phyloP scores from a whole-genome alignment of 2,888 invertebrate species.

The Agrilus cyanescens region DNA sequence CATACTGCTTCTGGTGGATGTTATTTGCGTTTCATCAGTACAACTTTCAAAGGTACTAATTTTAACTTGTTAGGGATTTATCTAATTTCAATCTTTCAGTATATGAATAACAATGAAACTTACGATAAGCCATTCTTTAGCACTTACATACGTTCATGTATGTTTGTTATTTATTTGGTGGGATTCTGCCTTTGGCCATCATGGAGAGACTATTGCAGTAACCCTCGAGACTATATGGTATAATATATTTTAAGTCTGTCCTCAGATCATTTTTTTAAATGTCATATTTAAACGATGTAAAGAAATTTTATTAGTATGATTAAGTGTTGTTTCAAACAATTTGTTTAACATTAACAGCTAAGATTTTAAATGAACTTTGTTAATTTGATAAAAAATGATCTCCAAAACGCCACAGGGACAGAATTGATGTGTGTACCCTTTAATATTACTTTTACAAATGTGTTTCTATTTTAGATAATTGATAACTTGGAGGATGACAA shows the following conservation, averaged over 20 bases:
- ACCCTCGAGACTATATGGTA: slow-evolving; percentile 58
- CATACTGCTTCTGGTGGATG: slow-evolving; percentile 79
- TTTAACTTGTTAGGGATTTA: not conserved
- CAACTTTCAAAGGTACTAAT: slow-evolving; percentile 78
- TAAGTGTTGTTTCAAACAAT: too few relatives aligned
- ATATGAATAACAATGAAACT: slow-evolving; percentile 70
- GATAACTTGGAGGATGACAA: slow-evolving; percentile 70
- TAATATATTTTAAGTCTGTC: too few relatives aligned
- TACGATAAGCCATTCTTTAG: slow-evolving; percentile 92
- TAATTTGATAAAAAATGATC: too few relatives aligned
- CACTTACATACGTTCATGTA: slow-evolving; percentile 88
- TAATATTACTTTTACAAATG: too few relatives aligned
- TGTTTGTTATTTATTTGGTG: slow-evolving; percentile 84
- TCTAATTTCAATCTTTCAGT: slow-evolving; percentile 46
- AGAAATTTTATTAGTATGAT: too few relatives aligned
- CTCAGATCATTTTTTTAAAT: slow-evolving; percentile 23
- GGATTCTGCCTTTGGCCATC: slow-evolving; percentile 83
- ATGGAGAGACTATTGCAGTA: slow-evolving; percentile 71
- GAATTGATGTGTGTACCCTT: too few relatives aligned
- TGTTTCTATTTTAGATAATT: slow-evolving; percentile 47
- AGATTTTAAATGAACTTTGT: too few relatives aligned
- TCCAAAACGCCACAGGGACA: not conserved
- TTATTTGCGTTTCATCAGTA: slow-evolving; percentile 92
- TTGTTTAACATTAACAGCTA: too few relatives aligned
- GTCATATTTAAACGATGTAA: too few relatives aligned